Evolutionary conservation across 1,140 invertebrate species (phyloP), one percentile per base, ranked within the genome.

Genomic region (Megalopta genalis): DNA sequence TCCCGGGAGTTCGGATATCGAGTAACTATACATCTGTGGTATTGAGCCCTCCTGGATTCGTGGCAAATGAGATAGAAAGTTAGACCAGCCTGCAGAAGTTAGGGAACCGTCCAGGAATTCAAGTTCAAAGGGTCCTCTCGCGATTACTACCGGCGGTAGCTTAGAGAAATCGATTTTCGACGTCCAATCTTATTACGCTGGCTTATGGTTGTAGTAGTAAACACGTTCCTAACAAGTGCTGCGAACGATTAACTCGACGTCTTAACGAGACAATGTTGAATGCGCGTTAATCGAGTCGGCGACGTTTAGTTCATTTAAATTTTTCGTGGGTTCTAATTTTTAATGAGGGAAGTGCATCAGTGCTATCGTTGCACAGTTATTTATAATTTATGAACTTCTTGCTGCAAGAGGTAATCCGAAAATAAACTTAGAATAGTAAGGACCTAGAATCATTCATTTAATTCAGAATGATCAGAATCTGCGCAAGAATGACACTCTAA

Each of bases 1-100:
- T 77, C 59, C 23, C 21, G 14, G 52, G 52, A 65, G 69, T 23
- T 73, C 25, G 12, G 57, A 59, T 76, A 59, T 71, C 67, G 49
- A 14, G 57, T 82, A 70, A 70, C 67, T 77, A 70, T 66, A 52
- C 39, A 60, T 77, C 52, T 71, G 80, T 46, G 66, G 76, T 52
- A 52, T 77, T 71, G 54, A 67, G 32, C 65, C 62, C 57, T 77
- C 64, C 23, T 54, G 65, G 70, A 68, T 84, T 74, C 69, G 62
- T 32, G 75, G 63, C 57, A 78, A 84, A 82, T 59, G 74, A 82
- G 79, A 82, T 78, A 78, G 74, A 75, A 85, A 85, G 80, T 86
- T 86, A 57, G 83, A 46, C 60, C 57, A 79, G 72, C 25, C 62
- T 32, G 54, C n/a, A 57, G 18, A 77, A 83, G 64, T 81, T 78